These are phyloP conservation scores for Scrobipalpa costella DNA, from an alignment of 2,888 invertebrate genomes.

Conservation along the genomic window DNA sequence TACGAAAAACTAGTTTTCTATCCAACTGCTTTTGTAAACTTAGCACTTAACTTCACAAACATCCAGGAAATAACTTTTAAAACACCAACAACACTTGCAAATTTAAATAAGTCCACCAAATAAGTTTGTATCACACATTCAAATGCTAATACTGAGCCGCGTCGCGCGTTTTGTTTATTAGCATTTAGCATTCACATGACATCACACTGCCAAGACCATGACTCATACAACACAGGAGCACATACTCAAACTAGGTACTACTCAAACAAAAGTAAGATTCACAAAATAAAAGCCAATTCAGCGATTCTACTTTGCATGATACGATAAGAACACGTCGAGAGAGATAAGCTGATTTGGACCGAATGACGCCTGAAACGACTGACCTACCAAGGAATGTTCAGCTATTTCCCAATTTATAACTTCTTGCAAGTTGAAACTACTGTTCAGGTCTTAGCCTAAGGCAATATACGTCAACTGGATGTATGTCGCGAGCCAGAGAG, in stretches of 20 bases:
- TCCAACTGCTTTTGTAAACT: no score
- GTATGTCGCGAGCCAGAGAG: conserved; percentile 52
- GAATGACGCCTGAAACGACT: conserved; percentile 37
- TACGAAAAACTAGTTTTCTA: no score
- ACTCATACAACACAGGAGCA: conserved; percentile 56
- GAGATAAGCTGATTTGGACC: conserved; percentile 41
- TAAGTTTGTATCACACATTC: conserved; percentile 31
- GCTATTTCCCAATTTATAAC: not conserved
- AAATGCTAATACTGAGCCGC: conserved; percentile 39
- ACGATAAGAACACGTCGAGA: conserved; percentile 45
- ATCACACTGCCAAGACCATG: conserved; percentile 69
- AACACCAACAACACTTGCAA: not conserved
- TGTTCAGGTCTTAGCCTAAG: conserved; percentile 33
- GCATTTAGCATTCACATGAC: conserved; percentile 64
- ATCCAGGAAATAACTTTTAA: not conserved
- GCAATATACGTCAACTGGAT: conserved; percentile 58
- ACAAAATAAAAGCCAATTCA: conserved; percentile 21
- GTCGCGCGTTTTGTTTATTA: conserved; percentile 56
- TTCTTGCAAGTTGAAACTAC: not conserved
- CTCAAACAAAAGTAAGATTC: conserved; percentile 22
- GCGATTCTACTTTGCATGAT: conserved; percentile 14
- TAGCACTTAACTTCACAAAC: not conserved
- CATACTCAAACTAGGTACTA: conserved; percentile 27
- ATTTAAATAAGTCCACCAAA: conserved; percentile 16
- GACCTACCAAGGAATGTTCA: conserved; percentile 19